Base-by-base conservation (phyloP, 2,888 invertebrate species). In the Dexiosoma caninum region DNA sequence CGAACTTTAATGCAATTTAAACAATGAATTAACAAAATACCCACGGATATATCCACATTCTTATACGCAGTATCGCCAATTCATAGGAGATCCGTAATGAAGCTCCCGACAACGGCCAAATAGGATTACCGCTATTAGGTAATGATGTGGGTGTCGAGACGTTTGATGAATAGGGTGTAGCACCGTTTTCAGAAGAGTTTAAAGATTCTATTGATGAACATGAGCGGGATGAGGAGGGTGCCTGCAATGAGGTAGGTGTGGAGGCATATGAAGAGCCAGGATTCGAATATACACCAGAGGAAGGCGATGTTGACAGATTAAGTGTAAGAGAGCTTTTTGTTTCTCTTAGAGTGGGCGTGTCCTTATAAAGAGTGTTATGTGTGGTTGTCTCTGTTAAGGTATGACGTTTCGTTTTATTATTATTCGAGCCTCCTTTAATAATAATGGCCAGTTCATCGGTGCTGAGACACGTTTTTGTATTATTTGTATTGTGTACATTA, bases 41-140 rank as follows among this genome's bases (percentile, higher is more conserved):
- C 90, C 90, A 92, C 92, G 91, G 91, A 88, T 91, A 92, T 84
- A 91, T 90, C 80, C 91, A 87, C 78, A 92, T 86, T 16, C 91
- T 91, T 82, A 90, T 90, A 82, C 91, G 88, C 64, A 92, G 85
- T 84, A 91, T 91, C 62, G 89, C 89, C 82, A 92, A 86, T 37
- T 92, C 92, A 23, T 91, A 91, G 16, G 92, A 91, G 69, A 92
- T 90, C 82, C 79, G 59, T 35, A 81, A 67, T 14, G 83, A 30
- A 80, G 75, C 40, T 74, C 76, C 14, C 8, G 86, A 84, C 70
- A 86, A 85, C 53, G 81, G 81, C 81, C 81, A 81, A 46, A 16
- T 72, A 19, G 49, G 62, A 77, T 77, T 81, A 66, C 74, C 62
- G 2, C 84, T 82, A 10, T 83, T 78, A 3, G 87, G 84, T 83